These are phyloP conservation scores for Ethmia dodecea DNA, from an alignment of 2,888 invertebrate species.

Conservation along the genomic window DNA sequence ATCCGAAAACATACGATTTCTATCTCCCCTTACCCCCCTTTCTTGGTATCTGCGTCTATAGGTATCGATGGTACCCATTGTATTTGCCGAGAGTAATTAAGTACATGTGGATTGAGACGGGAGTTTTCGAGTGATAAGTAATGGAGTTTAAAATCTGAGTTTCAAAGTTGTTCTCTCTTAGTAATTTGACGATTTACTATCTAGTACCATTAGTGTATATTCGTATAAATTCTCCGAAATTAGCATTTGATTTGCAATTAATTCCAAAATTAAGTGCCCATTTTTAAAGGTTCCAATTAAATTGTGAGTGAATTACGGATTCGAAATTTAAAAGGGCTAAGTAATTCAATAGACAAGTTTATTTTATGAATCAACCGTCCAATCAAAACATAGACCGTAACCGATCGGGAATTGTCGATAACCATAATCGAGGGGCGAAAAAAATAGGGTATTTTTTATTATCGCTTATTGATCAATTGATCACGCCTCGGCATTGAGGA, in stretches of 20 bases:
- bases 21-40: constrained; percentile 62
- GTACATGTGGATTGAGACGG: constrained; percentile 54
- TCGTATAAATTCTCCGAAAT: no score
- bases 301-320: no score
- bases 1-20: constrained; percentile 76
- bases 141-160: constrained; percentile 36
- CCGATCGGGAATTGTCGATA: constrained; percentile 55
- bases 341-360: constrained; percentile 58
- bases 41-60: constrained; percentile 31
- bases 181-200: no score
- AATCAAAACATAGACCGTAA: constrained; percentile 52
- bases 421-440: constrained; percentile 46
- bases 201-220: no score
- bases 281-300: no score
- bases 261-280: no score
- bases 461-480: constrained; percentile 64
- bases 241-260: no score
- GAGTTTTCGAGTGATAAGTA: constrained; percentile 22
- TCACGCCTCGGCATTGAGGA: constrained; percentile 68
- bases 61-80: constrained; percentile 52
- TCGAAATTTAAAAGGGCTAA: constrained; percentile 16
- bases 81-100: constrained; percentile 71
- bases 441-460: constrained; percentile 53
- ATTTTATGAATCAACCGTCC: constrained; percentile 43
- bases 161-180: no score